Evolutionary conservation across 2,888 invertebrate species (phyloP), one percentile per base, ranked within the genome.

Genomic region (Zygaena filipendulae): DNA sequence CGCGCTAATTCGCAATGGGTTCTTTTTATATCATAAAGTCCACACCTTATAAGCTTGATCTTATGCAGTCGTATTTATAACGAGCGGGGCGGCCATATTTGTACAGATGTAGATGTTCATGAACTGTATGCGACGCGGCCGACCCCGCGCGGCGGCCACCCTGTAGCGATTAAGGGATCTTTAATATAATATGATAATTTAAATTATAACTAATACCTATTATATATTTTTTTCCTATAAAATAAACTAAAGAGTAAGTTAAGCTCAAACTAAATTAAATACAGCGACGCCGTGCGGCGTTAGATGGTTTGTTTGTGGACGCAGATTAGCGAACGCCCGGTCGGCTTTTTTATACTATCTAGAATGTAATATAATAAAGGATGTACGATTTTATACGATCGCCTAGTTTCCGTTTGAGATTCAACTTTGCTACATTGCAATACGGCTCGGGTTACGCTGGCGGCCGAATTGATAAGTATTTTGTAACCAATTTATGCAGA

Each of bases 401-500:
- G 63, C 51, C 55, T 56, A 49, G 54, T 52, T 64, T 59, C 56
- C 51, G 59, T 64, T 71, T 58, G 57, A 49, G 47, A 52, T 57
- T 64, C 54, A 40, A 43, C 39, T 49, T 16, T 44, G 61, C 59
- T 60, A 52, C 49, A 32, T 40, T 40, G 44, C 46, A 38, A 50
- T 52, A 53, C 54, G 49, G 44, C 49, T 52, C 51, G 42, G 47
- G 45, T 46, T 35, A 29, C 32, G 38, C 42, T 40, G 43, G 54
- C 52, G 54, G 53, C 57, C 66, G 50, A 59, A 54, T 58, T 63
- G 63, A 59, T 66, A 66, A 71, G 68, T 64, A 75, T 77, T 75
- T 79, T 79, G 71, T 79, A 79, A 75, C 74, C 77, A 60, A 60
- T 72, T 72, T 75, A 79, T 79, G 59, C 79, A 69, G 66, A 72